These are phyloP conservation scores for Branchellion lobata DNA, from an alignment of 2,888 invertebrate species.

Conservation along the genomic window DNA sequence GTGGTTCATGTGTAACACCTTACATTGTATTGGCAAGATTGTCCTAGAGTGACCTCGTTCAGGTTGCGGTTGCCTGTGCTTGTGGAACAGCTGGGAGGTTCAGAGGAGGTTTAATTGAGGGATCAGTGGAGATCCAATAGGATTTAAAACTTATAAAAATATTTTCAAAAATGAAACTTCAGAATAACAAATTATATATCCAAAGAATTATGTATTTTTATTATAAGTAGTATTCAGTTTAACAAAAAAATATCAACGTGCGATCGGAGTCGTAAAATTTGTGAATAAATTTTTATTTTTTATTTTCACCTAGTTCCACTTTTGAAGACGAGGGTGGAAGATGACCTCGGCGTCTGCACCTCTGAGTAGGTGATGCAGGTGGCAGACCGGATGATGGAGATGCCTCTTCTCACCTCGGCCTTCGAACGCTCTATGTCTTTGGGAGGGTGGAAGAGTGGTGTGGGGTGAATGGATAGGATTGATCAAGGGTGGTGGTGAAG, in stretches of 20 bases:
- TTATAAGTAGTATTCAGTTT: too few species aligned
- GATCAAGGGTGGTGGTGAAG: background rate
- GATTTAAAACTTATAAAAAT: background rate
- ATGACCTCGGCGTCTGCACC: too few species aligned
- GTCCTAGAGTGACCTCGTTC: background rate
- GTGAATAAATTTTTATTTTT: too few species aligned
- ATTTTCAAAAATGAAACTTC: too few species aligned
- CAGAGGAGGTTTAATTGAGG: too few species aligned
- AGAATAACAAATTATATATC: too few species aligned
- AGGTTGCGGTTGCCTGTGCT: background rate
- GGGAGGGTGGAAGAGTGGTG: background rate
- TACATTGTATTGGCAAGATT: background rate
- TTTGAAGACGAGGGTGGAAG: constrained; percentile 20
- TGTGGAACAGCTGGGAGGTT: background rate
- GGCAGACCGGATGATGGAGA: constrained; percentile 11
- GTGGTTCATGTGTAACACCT: background rate
- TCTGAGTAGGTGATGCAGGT: constrained; percentile 31
- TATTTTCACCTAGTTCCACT: constrained; percentile 30
- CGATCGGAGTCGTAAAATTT: too few species aligned
- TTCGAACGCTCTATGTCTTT: constrained; percentile 31
- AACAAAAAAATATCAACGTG: too few species aligned
- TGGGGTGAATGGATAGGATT: background rate
- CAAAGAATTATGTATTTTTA: too few species aligned
- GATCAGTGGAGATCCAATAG: too few species aligned
- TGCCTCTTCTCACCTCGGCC: constrained; percentile 32